Evolutionary conservation across 2,888 invertebrate genomes (phyloP), one percentile per base, ranked within the genome.

Genomic region (Tanypteryx hageni): DNA sequence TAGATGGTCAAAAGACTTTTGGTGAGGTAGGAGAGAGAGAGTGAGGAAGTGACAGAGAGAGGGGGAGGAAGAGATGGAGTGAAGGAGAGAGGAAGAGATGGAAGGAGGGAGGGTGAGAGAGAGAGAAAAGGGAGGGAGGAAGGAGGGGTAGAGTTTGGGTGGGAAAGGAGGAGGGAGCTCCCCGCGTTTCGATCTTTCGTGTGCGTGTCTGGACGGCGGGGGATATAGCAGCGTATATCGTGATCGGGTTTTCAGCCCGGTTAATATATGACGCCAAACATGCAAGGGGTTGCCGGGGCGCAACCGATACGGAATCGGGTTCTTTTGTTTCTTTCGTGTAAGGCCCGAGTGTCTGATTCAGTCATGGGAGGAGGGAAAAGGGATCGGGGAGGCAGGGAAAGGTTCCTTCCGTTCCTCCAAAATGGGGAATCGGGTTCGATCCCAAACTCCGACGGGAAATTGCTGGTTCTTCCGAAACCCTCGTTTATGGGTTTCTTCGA

Each of bases 271-370:
- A 27, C 76, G 22, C 76, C 22, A 76, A 76, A 76, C 76, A 76
- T 76, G 76, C 76, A 76, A 76, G 27, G 76, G 76, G 22, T 76
- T 76, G 68, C 68, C 68, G 64, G 68, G 68, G 68, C 68, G 68
- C 68, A 68, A 76, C 76, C 76, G 76, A 76, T 76, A 76, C 76
- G 13, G 22, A 76, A 22, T 22, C 22, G 16, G 2, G 9, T 76
- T 76, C 76, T 76, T 76, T 76, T 76, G 76, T 76, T 76, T 76
- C 76, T 76, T 76, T 68, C 68, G n/a, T 68, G n/a, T n/a, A 68
- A n/a, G 68, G n/a, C 68, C 68, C 68, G 27, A 27, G 76, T 4
- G 76, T 27, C 76, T 76, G 76, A 76, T 76, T 76, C 22, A 76
- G 76, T 76, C 76, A 76, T 76, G 76, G 76, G 27, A 76, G 76